Evolutionary conservation across 2,888 invertebrate genomes (phyloP), one percentile per base, ranked within the genome.

Genomic region (Pandemis cinnamomeana): DNA sequence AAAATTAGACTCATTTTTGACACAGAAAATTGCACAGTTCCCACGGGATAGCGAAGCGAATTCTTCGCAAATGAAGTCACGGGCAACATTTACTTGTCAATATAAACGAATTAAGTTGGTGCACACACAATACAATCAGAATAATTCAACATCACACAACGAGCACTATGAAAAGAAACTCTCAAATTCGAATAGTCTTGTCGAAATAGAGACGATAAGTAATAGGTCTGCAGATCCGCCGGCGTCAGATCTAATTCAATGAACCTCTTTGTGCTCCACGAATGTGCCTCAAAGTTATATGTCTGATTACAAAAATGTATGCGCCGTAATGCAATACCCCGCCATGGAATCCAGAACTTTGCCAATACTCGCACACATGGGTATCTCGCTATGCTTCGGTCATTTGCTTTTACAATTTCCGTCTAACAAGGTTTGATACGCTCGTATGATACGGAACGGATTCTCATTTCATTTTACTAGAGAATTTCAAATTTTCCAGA

Each of bases 231-330:
- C 64, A 72, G 67, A 77, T 77, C 78, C 78, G 69, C 68, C 77
- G 73, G 79, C 76, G 78, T 71, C 78, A 74, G 75, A 70, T 58
- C 77, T 84, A 85, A 86, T 83, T 80, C 82, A 80, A 84, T 84
- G 78, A 84, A 78, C 79, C 79, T 72, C 77, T 77, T 78, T 80
- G 80, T 79, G 77, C 77, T 78, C 75, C 73, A 62, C 70, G 68
- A 72, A 76, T 77, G 80, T 78, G 77, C 73, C 79, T 80, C 78
- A 78, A 79, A 81, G 79, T 81, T 82, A 82, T 83, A 83, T 78
- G 81, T 82, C 82, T 86, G 83, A 84, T 86, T 84, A 84, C 82
- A 85, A 82, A 83, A 85, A 86, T 84, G 80, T 84, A 82, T 83
- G 83, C 79, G 75, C 77, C 76, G 71, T 82, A 84, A 85, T 80